These are phyloP conservation scores for Stratiolaelaps scimitus DNA, from an alignment of 1,140 invertebrate genomes.

Conservation along the genomic window DNA sequence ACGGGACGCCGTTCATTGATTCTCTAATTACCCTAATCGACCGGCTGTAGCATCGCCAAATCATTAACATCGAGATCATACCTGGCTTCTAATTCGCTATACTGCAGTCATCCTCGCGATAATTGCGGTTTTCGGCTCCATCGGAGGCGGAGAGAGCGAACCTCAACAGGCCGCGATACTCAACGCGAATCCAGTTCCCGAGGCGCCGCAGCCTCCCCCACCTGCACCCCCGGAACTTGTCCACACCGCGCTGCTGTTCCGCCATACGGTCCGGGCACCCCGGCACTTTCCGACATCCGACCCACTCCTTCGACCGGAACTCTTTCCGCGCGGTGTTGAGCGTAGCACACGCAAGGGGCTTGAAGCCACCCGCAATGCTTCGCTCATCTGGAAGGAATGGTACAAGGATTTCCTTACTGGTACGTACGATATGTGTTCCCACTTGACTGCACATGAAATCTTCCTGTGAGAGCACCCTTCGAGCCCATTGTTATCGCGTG, in stretches of 20 bases:
- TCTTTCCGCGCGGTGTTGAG: conserved; percentile 8
- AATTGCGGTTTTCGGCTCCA: background rate
- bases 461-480: background rate
- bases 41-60: too few relatives aligned
- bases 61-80: too few relatives aligned
- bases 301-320: background rate
- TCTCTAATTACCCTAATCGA: too few relatives aligned
- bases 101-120: conserved; percentile 1
- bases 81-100: too few relatives aligned
- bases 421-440: background rate
- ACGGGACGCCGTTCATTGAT: too few relatives aligned
- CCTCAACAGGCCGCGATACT: background rate
- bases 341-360: conserved; percentile 13
- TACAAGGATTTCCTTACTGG: conserved; percentile 19
- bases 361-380: background rate
- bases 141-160: background rate
- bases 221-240: background rate
- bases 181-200: background rate
- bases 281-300: background rate
- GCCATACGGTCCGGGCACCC: conserved; percentile 13
- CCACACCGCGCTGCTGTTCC: conserved; percentile 8
- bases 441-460: too few relatives aligned
- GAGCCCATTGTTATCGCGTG: background rate
- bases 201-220: background rate
- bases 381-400: conserved; percentile 17